Evolutionary conservation across 2,113 vertebrate genomes (phyloP), one percentile per base, ranked within the genome.

Genomic region (Rhinolophus ferrumequinum): DNA sequence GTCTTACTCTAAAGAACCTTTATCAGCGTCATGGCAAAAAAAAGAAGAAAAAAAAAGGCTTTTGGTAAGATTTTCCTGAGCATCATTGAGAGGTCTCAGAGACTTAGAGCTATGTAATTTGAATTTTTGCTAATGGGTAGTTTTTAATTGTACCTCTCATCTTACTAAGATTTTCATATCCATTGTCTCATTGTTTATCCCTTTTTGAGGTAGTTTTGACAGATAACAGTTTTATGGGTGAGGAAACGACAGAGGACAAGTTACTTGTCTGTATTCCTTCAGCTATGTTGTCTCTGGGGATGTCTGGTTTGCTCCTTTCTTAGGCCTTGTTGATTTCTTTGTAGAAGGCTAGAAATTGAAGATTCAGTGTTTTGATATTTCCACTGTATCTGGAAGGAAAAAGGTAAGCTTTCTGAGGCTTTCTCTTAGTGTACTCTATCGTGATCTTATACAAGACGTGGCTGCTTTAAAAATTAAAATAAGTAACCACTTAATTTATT

Each of bases 321-420:
- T 67, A 52, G 75, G 44, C 41, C 76, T 94, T 69, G 41, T 58
- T 82, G 88, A 92, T 92, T 77, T 88, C 60, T 64, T 94, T 76
- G 56, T 66, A 86, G 62, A 94, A 92, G 69, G 11, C 83, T 88
- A 62, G 41, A 83, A 96, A 76, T 62, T 11, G 72, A 93, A 93
- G 80, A 47, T 79, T 26, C 50, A 72, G 41, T 88, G 66, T 96
- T 92, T 62, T 87, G 66, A 38, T 70, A 66, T 80, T 96, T 96
- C 52, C 41, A 3, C 47, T 60, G 3, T 93, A 44, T 87, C 44
- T 76, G n/a, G 35, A 83, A 83, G 75, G 76, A 76, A 88, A 94
- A 64, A 89, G 58, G 14, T 73, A 11, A 70, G 26, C 28, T 90
- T 87, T 80, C 52, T 66, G 19, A 86, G 38, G 35, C 38, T 66